These are phyloP conservation scores for Holacanthus passer DNA, from an alignment of 2,113 vertebrate species.

Conservation along the genomic window DNA sequence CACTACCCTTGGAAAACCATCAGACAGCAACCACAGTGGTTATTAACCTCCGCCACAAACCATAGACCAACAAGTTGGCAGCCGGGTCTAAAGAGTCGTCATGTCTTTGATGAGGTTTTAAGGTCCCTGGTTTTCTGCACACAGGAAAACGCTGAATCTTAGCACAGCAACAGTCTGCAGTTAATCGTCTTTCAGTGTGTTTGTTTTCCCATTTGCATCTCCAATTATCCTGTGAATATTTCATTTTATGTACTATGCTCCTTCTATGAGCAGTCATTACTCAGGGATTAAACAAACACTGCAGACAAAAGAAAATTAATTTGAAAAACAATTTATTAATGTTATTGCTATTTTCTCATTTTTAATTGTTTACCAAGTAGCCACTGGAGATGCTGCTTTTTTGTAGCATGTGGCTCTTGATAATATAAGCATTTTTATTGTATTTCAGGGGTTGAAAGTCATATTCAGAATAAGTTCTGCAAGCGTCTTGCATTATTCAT, in stretches of 20 bases:
- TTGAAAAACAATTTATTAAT: conserved; percentile 15
- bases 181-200: conserved; percentile 29
- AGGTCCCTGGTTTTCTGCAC: conserved; percentile 35
- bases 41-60: conserved; percentile 68
- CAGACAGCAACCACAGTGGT: conserved; percentile 48
- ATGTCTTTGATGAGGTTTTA: conserved; percentile 64
- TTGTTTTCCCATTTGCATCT: conserved; percentile 39
- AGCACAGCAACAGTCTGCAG: neutral
- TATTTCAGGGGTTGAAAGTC: conserved; percentile 23
- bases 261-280: conserved; percentile 30
- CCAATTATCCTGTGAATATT: conserved; percentile 32
- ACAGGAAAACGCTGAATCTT: conserved; percentile 18
- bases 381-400: conserved; percentile 20
- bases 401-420: neutral
- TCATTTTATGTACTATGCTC: conserved; percentile 7
- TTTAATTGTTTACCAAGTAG: conserved; percentile 45
- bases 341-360: conserved; percentile 22
- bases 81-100: conserved; percentile 24
- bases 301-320: conserved; percentile 31
- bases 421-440: neutral
- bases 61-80: conserved; percentile 53
- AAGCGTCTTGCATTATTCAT: conserved; percentile 26
- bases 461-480: neutral
- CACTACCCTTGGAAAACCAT: conserved; percentile 52
- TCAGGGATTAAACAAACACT: conserved; percentile 48